phyloP scores from a whole-genome alignment of 2,797 vertebrate species.

The Muscicapa comitata region DNA sequence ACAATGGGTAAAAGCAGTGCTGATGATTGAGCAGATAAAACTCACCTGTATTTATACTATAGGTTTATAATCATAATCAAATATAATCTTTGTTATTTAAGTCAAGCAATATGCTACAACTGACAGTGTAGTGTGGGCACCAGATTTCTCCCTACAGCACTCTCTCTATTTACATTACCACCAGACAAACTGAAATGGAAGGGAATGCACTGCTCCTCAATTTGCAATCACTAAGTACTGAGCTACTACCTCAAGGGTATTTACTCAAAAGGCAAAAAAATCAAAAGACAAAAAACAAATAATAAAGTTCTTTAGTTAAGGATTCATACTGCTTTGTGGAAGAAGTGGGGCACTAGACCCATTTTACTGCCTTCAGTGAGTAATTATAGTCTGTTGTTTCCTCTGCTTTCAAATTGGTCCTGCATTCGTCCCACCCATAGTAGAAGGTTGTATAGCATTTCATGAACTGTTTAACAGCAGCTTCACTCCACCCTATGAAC shows the following conservation, averaged over 20 bases:
- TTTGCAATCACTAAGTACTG: neutral
- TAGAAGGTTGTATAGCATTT: neutral
- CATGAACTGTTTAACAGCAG: neutral
- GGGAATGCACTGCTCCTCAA: neutral
- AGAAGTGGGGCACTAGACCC: neutral
- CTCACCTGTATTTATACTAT: neutral
- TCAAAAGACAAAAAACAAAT: neutral
- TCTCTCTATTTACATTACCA: neutral
- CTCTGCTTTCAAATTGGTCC: neutral
- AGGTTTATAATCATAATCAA: neutral
- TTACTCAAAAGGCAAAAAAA: neutral
- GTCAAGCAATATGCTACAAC: neutral
- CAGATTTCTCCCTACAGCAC: neutral
- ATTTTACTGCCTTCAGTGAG: neutral
- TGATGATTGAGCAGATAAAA: neutral
- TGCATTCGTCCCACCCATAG: neutral
- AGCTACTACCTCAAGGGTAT: neutral
- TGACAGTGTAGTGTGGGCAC: neutral
- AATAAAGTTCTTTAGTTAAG: neutral
- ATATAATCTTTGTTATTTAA: neutral
- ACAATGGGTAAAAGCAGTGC: neutral
- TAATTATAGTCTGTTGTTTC: neutral
- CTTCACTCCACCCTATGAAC: neutral
- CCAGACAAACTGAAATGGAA: neutral
- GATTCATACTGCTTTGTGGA: neutral